phyloP scores from a whole-genome alignment of 2,888 invertebrate genomes.

The Rhaphigaster nebulosa region DNA sequence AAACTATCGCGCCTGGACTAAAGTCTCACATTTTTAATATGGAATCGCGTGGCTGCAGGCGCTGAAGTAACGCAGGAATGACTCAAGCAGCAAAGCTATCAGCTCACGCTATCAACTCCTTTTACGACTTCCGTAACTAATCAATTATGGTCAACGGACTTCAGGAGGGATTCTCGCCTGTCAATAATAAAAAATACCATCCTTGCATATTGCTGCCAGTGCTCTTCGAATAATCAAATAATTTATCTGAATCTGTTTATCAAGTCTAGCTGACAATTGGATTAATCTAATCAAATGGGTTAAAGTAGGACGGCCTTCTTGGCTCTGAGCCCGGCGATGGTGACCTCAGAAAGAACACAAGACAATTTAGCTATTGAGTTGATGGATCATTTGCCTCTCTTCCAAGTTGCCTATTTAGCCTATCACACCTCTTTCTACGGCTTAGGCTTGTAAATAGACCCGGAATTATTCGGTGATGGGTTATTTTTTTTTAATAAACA shows the following conservation, averaged over 20 bases:
- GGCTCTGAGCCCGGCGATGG: not conserved
- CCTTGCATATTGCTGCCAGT: not conserved
- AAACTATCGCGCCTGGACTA: too few species aligned
- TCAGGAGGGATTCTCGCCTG: not conserved
- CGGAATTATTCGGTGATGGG: not conserved
- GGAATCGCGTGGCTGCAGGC: too few species aligned
- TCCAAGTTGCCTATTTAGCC: not conserved
- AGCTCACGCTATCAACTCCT: not conserved
- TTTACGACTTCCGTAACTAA: not conserved
- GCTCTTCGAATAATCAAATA: not conserved
- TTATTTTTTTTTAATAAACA: not conserved
- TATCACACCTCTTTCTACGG: not conserved
- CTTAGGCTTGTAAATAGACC: not conserved
- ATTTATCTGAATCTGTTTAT: not conserved
- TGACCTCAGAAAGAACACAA: not conserved
- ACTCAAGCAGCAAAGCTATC: not conserved
- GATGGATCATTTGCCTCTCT: not conserved
- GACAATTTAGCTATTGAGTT: conserved; percentile 32
- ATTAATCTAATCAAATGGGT: not conserved
- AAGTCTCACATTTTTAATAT: too few species aligned
- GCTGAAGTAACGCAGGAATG: too few species aligned
- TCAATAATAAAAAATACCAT: not conserved
- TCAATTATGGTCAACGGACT: not conserved
- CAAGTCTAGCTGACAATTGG: not conserved
- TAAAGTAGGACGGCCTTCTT: not conserved